These are phyloP conservation scores for Ceyx melanurus DNA, from an alignment of 2,113 vertebrate species.

Conservation along the genomic window DNA sequence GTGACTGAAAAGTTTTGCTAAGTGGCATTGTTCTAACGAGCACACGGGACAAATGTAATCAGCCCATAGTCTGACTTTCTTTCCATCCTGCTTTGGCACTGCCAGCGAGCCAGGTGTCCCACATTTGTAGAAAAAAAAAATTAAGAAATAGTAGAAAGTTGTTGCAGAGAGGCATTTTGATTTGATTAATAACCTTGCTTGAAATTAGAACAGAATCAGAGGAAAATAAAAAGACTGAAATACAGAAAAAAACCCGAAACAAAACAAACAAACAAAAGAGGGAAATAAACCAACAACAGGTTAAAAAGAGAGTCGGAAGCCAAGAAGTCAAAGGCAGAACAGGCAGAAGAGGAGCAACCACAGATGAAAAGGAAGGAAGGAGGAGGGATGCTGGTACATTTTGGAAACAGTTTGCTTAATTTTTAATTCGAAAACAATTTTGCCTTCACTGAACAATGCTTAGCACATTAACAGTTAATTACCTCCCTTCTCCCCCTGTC, in stretches of 20 bases:
- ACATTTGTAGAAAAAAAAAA: neutral
- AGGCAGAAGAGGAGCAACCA: neutral
- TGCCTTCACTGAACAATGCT: neutral
- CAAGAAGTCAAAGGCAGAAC: neutral
- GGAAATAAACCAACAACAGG: neutral
- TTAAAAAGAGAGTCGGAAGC: neutral
- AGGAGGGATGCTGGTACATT: neutral
- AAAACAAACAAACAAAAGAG: neutral
- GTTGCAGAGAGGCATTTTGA: neutral
- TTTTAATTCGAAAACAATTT: neutral
- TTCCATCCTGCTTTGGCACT: neutral
- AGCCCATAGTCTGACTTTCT: neutral
- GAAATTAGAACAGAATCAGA: neutral
- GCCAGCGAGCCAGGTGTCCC: neutral
- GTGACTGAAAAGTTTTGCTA: neutral
- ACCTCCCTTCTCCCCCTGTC: neutral
- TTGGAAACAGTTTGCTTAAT: neutral
- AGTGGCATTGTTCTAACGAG: neutral
- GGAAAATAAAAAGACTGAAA: neutral
- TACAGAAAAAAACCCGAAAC: no score
- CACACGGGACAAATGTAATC: neutral
- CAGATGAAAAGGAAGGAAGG: neutral
- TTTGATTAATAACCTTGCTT: neutral
- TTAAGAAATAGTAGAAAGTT: neutral
- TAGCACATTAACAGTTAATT: neutral